These are phyloP conservation scores for Lutraria lutraria DNA, from an alignment of 2,888 invertebrate species.

Conservation along the genomic window DNA sequence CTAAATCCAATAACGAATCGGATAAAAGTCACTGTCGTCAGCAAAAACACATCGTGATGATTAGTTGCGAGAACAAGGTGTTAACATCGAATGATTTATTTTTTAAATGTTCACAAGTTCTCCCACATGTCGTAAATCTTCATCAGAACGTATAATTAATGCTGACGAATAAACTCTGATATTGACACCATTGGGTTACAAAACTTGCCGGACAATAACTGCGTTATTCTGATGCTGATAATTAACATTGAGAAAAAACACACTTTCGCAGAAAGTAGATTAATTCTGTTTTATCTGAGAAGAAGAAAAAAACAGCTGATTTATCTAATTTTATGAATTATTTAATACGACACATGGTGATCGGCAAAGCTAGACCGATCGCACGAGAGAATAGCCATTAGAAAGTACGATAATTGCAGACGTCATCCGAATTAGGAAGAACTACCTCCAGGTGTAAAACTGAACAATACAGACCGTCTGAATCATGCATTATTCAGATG, in stretches of 20 bases:
- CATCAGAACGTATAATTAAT: neutral
- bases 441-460: neutral
- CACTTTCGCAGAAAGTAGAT: slow-evolving; percentile 6
- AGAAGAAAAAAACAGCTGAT: neutral
- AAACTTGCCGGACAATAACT: neutral
- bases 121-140: neutral
- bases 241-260: neutral
- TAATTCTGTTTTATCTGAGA: neutral
- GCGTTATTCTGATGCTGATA: neutral
- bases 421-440: neutral
- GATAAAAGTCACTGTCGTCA: too few species aligned
- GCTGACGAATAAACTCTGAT: neutral
- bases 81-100: neutral
- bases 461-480: too few species aligned
- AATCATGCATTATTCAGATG: neutral
- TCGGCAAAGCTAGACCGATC: neutral
- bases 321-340: neutral
- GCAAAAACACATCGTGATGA: neutral
- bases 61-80: neutral
- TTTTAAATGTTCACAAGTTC: neutral
- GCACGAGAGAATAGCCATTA: too few species aligned
- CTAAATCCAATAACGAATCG: too few species aligned
- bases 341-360: neutral
- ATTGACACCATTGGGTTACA: neutral
- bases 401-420: neutral